Evolutionary conservation across 2,113 vertebrate genomes (phyloP).

Genomic region (Aramus guarauna): DNA sequence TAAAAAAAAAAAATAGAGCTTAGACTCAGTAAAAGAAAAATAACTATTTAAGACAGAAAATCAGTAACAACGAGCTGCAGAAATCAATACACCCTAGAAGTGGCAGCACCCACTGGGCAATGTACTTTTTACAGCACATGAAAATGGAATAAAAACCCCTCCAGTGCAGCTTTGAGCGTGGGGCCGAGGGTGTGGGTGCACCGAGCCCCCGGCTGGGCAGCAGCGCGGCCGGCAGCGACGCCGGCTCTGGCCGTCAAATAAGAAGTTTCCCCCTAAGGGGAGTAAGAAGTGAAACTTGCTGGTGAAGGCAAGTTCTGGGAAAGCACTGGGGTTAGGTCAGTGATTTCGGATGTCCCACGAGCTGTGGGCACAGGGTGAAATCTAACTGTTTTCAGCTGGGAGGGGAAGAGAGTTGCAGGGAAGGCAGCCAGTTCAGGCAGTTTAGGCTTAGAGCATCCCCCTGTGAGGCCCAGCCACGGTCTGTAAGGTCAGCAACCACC

Average conservation of each 20-base stretch:
- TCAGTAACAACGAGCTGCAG: not conserved
- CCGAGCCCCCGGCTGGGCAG: not conserved
- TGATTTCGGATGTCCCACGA: not conserved
- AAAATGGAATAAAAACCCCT: not conserved
- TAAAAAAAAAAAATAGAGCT: not conserved
- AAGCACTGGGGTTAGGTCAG: not conserved
- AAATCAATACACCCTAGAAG: not conserved
- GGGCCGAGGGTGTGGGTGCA: not conserved
- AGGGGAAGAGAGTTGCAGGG: not conserved
- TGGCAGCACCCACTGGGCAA: not conserved
- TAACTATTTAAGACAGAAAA: not conserved
- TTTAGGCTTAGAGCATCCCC: not conserved
- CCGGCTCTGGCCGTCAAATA: not conserved
- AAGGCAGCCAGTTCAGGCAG: rapidly evolving
- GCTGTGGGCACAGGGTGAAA: not conserved
- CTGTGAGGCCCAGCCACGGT: not conserved
- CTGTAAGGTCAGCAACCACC: not conserved
- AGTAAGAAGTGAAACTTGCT: conserved; percentile 30
- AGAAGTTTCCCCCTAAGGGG: not conserved
- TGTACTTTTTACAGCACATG: not conserved
- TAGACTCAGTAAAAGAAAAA: not conserved
- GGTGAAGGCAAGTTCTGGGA: not conserved
- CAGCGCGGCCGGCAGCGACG: not conserved
- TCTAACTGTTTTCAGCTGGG: not conserved
- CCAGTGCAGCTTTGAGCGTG: not conserved